Evolutionary conservation across 2,113 vertebrate species (phyloP).

Genomic region (Electrona antarctica): DNA sequence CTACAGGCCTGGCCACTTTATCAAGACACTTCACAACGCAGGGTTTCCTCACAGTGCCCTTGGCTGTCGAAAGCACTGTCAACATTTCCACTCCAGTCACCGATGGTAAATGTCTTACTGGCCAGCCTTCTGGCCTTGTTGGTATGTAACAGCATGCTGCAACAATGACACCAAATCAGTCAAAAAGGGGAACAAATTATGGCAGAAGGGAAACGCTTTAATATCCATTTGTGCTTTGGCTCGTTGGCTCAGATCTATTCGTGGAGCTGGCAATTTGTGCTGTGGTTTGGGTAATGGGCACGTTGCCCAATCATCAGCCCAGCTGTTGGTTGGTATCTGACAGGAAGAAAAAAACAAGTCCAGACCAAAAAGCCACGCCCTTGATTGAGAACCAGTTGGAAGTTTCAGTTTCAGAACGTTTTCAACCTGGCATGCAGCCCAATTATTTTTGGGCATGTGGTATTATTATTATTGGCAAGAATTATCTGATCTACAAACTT

Average conservation of each 20-base stretch:
- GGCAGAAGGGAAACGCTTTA: constrained; percentile 23
- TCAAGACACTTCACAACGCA: constrained; percentile 64
- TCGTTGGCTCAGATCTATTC: constrained; percentile 22
- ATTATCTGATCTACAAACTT: constrained; percentile 1
- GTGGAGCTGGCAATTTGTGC: constrained; percentile 19
- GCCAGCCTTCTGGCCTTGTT: neutral
- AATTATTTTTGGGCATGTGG: no score
- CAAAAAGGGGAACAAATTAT: constrained; percentile 30
- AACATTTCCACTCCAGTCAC: constrained; percentile 61
- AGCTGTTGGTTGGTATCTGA: neutral
- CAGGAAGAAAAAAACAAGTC: neutral
- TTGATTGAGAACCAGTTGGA: neutral
- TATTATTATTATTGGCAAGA: neutral
- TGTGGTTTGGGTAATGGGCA: constrained; percentile 13
- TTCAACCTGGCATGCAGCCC: no score
- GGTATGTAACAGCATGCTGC: constrained; percentile 26
- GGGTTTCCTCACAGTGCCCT: constrained; percentile 30
- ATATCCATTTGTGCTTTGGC: constrained; percentile 3
- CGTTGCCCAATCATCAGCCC: neutral
- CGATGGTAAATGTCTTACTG: constrained; percentile 30
- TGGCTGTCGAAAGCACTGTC: constrained; percentile 38
- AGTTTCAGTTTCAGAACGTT: neutral
- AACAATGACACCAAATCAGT: constrained; percentile 29
- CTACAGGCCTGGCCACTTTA: constrained; percentile 57
- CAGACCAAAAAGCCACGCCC: neutral